Evolutionary conservation across 2,888 invertebrate species (phyloP), one percentile per base, ranked within the genome.

Genomic region (Pseudeuparius sepicola): DNA sequence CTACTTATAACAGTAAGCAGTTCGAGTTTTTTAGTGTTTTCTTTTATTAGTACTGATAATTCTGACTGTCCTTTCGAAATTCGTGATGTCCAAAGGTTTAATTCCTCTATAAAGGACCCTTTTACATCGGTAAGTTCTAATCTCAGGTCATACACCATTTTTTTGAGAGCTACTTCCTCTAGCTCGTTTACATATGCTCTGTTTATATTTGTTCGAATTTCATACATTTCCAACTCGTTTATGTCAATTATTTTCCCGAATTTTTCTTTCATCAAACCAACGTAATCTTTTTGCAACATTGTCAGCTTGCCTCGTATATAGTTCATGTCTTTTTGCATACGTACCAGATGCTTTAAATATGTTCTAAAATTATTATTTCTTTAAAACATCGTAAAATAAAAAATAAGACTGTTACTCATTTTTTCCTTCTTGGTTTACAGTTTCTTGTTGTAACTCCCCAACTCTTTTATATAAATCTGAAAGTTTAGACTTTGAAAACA

Each of bases 261-360:
- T 51, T 73, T 74, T 24, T 65, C 61, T 25, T 61, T 59, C 66
- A 73, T 71, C 25, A 63, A 61, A 17, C 64, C 56, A 9, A 57
- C 55, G 14, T 71, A 68, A 52, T 61, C 64, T 2, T 67, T 67
- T 34, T 76, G 70, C 3, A 83, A 52, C 5, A 63, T 61, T 2
- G 63, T 60, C 1, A 78, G 75, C 34, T 69, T 65, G 1, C 59
- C 58, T 5, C 70, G 65, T 82, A 84, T 84, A 29, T 70, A 70
- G 27, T 70, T 68, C 9, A 78, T 65, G 53, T 84, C 83, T 1
- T 74, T 63, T 54, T 73, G 73, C 75, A 84, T 78, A 41, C 80
- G 72, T 32, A 71, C 69, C 36, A 82, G 54, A 53, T 84, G 82
- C 1, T 68, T 67, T 40, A 75, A 70, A 52, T 79, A 78, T 24